These are phyloP conservation scores for Drosophila mimetica DNA, from an alignment of 2,888 invertebrate genomes.

Conservation along the genomic window DNA sequence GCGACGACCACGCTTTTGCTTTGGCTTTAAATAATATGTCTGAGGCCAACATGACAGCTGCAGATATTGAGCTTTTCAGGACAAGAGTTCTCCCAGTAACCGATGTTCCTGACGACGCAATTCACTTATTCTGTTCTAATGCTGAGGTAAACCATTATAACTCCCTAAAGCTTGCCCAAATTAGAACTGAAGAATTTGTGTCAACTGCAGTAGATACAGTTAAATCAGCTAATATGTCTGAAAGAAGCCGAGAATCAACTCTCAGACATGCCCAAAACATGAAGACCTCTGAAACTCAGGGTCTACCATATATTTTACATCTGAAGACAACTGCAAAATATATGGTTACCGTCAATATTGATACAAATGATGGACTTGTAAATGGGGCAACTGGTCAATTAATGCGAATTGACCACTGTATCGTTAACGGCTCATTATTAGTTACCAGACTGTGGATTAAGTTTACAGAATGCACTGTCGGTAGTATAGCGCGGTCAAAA, in stretches of 20 bases:
- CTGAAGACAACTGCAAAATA: too few species aligned
- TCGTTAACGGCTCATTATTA: not conserved
- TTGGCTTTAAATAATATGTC: not conserved
- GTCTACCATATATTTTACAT: not conserved
- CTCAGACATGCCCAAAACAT: too few species aligned
- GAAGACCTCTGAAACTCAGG: not conserved
- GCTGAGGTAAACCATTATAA: slow-evolving; percentile 2
- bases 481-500: too few species aligned
- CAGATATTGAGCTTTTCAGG: not conserved
- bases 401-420: not conserved
- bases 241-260: not conserved
- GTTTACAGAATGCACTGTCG: too few species aligned
- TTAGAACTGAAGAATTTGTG: slow-evolving; percentile 2
- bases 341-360: too few species aligned
- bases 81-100: not conserved
- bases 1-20: not conserved
- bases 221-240: not conserved
- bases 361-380: too few species aligned
- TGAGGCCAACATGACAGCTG: not conserved
- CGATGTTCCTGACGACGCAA: not conserved
- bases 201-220: slow-evolving; percentile 4
- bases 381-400: too few species aligned
- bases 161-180: slow-evolving; percentile 2
- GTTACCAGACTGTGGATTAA: not conserved
- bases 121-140: not conserved